Base-by-base conservation (phyloP, 2,113 vertebrate species). In the Percina caprodes region DNA sequence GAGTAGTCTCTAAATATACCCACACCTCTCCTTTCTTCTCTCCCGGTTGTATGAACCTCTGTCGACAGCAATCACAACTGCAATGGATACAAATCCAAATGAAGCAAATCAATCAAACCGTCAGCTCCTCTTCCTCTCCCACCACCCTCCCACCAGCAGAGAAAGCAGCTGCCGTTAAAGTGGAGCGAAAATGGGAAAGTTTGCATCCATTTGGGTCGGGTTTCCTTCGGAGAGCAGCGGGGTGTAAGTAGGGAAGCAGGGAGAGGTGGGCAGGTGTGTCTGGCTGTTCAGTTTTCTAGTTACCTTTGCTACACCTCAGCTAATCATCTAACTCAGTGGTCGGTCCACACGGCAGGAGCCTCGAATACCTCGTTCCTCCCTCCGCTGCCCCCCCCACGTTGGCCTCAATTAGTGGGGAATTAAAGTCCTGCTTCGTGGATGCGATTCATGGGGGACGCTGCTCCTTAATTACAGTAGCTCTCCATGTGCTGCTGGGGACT, bases 351-450 rank as follows among this genome's bases (percentile, higher is more conserved):
- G 24, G 79, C 90, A 82, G 85, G 86, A 86, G 81, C 79, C 75
- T 52, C 63, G 59, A 42, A 88, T 71, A 45, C 86, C 81, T 60
- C n/a, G 16, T n/a, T 74, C 87, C 86, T 78, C 80, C 74, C 73
- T 77, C 71, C 24, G 10, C 30, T 30, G 30, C 80, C 86, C 86
- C 86, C 85, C 83, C 90, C 42, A 33, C 56, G 72, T 89, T 92
- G 89, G 88, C 91, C 92, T 94, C 92, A 94, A 95, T 95, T 94
- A 95, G 90, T 42, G 77, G 62, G 86, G 94, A 94, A 93, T 94
- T 94, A 93, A 91, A 94, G 93, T 93, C 92, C 92, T 86, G 78
- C 85, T 92, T 89, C 87, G 77, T 52, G 87, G 85, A 91, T 77
- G 69, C 74, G 85, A 92, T 93, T 86, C 89, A 88, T 81, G 77